phyloP scores from a whole-genome alignment of 2,888 invertebrate genomes.

The Acleris holmiana region DNA sequence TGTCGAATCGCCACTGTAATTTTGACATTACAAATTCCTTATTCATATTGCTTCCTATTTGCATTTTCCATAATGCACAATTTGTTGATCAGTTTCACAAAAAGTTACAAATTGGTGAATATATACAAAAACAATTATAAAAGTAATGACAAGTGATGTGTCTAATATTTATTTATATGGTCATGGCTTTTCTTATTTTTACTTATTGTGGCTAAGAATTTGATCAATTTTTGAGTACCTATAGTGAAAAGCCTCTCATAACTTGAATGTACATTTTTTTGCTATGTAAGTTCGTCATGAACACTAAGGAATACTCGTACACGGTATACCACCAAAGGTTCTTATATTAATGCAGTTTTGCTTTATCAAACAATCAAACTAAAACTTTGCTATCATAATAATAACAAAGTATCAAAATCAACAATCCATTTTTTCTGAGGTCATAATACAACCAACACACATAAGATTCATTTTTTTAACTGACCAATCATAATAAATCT shows the following conservation, averaged over 20 bases:
- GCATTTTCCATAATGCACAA: neutral
- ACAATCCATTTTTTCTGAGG: too few relatives aligned
- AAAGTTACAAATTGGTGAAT: neutral
- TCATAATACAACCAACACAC: too few relatives aligned
- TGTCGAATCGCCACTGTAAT: too few relatives aligned
- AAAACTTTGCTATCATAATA: too few relatives aligned
- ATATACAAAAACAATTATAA: constrained; percentile 9
- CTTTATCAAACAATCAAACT: constrained; percentile 4
- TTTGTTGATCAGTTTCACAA: neutral
- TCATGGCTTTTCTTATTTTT: constrained; percentile 13
- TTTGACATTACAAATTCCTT: too few relatives aligned
- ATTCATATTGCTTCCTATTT: neutral
- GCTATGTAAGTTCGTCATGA: constrained; percentile 9
- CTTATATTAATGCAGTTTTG: neutral
- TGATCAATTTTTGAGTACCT: neutral
- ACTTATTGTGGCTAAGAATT: constrained; percentile 6
- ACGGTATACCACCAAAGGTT: constrained; percentile 11
- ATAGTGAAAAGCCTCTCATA: neutral
- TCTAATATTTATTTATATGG: constrained; percentile 12
- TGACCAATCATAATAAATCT: too few relatives aligned
- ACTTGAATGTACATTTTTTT: constrained; percentile 8
- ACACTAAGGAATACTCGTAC: neutral
- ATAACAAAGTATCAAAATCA: too few relatives aligned
- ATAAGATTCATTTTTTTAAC: too few relatives aligned
- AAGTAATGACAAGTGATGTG: neutral